A percentile compares a stretch with the other conserved stretches of the same genome.
Evolutionary conservation across 2,113 vertebrate genomes (phyloP).

Genomic region (Balaeniceps rex): DNA sequence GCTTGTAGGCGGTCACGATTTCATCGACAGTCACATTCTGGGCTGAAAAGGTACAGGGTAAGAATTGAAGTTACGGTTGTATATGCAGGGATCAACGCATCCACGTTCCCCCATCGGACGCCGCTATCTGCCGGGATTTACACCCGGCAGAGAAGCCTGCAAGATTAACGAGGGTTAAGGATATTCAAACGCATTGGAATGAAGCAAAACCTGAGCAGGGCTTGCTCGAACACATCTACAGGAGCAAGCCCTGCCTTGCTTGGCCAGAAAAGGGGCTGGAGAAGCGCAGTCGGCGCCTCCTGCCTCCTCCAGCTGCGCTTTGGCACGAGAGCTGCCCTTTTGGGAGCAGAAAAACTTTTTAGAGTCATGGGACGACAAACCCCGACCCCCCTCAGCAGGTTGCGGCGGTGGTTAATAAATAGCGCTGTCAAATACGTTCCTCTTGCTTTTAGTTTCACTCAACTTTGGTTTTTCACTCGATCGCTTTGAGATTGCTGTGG

Average conservation of each 20-base stretch:
- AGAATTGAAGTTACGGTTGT: accelerated
- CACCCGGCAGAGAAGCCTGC: not conserved
- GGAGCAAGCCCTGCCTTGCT: not conserved
- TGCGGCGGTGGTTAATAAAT: accelerated
- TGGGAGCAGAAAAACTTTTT: not conserved
- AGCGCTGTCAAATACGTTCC: accelerated
- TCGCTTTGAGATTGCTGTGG: accelerated
- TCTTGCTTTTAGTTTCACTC: too few species aligned
- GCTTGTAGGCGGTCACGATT: conserved; percentile 84
- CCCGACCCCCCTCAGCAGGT: too few species aligned
- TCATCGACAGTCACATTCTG: conserved; percentile 93
- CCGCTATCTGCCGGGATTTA: accelerated
- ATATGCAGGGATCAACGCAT: not conserved
- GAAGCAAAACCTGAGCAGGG: not conserved
- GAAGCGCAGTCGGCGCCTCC: accelerated
- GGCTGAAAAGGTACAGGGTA: conserved; percentile 67
- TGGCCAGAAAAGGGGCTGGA: not conserved
- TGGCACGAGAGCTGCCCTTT: not conserved
- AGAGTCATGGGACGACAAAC: accelerated
- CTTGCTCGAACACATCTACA: accelerated
- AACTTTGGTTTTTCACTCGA: not conserved
- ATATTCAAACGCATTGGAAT: accelerated
- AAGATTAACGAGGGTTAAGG: not conserved
- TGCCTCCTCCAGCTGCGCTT: accelerated
- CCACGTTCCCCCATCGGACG: accelerated